These are phyloP conservation scores for Poecilia velifera DNA, from an alignment of 2,797 vertebrate genomes.

Conservation along the genomic window DNA sequence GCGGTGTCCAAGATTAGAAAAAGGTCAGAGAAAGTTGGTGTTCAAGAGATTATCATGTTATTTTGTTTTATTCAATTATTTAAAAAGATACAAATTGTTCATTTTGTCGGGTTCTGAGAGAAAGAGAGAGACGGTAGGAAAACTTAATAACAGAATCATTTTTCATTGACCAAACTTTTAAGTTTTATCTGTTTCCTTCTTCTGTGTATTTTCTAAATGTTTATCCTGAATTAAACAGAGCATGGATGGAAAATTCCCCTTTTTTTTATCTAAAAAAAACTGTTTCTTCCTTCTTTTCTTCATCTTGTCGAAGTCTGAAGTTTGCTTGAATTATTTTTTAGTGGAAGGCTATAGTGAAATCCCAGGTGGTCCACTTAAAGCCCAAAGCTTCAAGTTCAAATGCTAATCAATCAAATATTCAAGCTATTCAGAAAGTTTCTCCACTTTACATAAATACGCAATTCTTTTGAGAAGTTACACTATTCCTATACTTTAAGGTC, in stretches of 20 bases:
- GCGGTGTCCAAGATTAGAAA: background rate
- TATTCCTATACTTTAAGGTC: background rate
- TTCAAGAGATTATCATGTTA: background rate
- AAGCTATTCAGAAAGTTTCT: background rate
- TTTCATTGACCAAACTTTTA: background rate
- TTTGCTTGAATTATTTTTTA: background rate
- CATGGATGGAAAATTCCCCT: background rate
- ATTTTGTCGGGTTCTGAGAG: background rate
- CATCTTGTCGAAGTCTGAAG: background rate
- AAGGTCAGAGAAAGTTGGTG: background rate
- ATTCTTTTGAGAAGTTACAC: background rate
- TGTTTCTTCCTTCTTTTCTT: background rate
- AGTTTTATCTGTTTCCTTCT: background rate
- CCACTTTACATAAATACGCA: background rate
- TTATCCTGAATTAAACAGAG: background rate
- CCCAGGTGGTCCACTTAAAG: background rate
- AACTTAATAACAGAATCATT: background rate
- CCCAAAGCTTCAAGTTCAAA: constrained; percentile 5
- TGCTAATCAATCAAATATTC: background rate
- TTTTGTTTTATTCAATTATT: background rate
- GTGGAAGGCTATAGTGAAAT: background rate
- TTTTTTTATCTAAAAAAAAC: background rate
- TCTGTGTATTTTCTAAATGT: background rate
- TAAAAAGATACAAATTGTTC: background rate
- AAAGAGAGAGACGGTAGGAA: background rate